Evolutionary conservation across 2,888 invertebrate species (phyloP).

Genomic region (Crocallis elinguaria): DNA sequence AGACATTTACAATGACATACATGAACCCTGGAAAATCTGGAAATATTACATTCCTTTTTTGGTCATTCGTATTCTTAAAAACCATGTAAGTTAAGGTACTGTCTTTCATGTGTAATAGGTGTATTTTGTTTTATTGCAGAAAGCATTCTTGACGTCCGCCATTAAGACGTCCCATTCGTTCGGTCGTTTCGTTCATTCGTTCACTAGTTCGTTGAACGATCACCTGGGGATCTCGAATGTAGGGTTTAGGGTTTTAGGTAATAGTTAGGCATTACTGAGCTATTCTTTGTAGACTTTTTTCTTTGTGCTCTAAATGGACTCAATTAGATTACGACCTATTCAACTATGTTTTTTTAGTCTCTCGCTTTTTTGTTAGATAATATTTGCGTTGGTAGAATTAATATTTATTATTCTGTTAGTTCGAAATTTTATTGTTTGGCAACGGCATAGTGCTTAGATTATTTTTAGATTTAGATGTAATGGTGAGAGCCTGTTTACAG

Average conservation of each 20-base stretch:
- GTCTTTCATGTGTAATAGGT: conserved; percentile 54
- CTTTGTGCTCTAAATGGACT: neutral
- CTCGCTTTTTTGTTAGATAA: no score
- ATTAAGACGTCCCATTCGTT: conserved; percentile 69
- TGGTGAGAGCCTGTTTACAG: no score
- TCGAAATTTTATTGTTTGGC: no score
- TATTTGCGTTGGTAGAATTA: no score
- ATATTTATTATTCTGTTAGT: no score
- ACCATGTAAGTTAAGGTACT: neutral
- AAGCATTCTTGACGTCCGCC: conserved; percentile 70
- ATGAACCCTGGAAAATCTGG: no score
- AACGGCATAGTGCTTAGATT: no score
- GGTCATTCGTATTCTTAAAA: no score
- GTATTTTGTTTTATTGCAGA: conserved; percentile 73
- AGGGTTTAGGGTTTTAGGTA: conserved; percentile 62
- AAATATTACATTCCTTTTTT: no score
- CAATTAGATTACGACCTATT: neutral
- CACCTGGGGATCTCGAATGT: conserved; percentile 68
- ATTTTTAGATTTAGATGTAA: no score
- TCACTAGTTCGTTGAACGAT: conserved; percentile 68
- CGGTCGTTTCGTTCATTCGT: conserved; percentile 64
- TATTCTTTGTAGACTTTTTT: conserved; percentile 29
- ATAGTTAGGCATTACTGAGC: conserved; percentile 58
- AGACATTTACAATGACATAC: no score
- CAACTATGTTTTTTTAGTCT: no score